Evolutionary conservation across 1,140 invertebrate genomes (phyloP), one percentile per base, ranked within the genome.

Genomic region (Brachionus koreanus): DNA sequence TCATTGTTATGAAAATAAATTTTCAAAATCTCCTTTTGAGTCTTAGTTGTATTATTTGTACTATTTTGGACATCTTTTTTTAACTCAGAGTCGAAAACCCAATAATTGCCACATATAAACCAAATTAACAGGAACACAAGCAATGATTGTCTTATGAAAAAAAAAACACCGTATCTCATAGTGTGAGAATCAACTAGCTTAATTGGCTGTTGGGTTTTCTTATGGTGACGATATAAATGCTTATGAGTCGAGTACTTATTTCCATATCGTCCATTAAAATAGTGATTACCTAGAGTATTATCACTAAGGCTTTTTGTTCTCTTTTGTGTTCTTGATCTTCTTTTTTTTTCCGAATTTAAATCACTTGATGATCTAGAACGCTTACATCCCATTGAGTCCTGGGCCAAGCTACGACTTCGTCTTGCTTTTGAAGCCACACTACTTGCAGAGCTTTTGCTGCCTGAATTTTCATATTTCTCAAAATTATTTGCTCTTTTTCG

Each of bases 81-180:
- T 35, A 69, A n/a, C 23, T 74, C 69, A 3, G 19, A 10, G 43
- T 74, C 43, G 33, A 74, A 74, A 43, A 74, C 69, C 69, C 69
- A 74, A 29, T 74, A 74, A 46, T 74, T 74, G 2, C 69, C 69
- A 46, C 69, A 74, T 33, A 74, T 43, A 39, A 74, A 74, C 69
- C 69, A 74, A 16, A 46, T n/a, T 13, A 74, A 29, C 19, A 74
- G 23, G 29, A 74, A 74, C 43, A 74, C 25, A 5, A 46, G 19
- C 42, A 74, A 46, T 13, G n/a, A 29, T 74, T 43, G 16, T 74
- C 43, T 74, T 3, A 74, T 12, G 23, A 39, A 74, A n/a, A 13
- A 33, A 46, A 46, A 43, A 25, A 74, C 23, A 46, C 42, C 19
- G 43, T 33, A 74, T 33, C 69, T 43, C 12, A 74, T 46, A 25